phyloP scores from a whole-genome alignment of 2,888 invertebrate genomes.

The Drosophila siamana region DNA sequence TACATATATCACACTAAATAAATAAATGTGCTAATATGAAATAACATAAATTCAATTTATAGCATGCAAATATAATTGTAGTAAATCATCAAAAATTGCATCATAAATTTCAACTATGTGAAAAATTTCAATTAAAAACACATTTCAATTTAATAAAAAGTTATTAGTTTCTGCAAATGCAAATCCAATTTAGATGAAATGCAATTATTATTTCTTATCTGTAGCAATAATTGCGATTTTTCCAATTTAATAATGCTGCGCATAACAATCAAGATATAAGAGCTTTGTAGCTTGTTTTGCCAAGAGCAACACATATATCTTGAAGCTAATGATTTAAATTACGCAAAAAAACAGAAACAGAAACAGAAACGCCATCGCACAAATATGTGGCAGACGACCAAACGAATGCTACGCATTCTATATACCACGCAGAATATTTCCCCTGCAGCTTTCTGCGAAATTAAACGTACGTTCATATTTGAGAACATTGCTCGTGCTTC shows the following conservation, averaged over 20 bases:
- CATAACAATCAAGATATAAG: not conserved
- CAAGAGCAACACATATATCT: not conserved
- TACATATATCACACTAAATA: too few species aligned
- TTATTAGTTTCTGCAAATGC: too few species aligned
- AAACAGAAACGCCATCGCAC: conserved; percentile 4
- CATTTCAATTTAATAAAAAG: too few species aligned
- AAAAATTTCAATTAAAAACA: too few species aligned
- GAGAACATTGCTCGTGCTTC: conserved; percentile 21
- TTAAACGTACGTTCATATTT: conserved; percentile 49
- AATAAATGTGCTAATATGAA: too few species aligned
- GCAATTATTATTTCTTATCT: not conserved
- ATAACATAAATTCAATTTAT: too few species aligned
- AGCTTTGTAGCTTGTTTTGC: not conserved
- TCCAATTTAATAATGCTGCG: not conserved
- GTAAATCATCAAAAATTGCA: too few species aligned
- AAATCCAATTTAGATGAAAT: not conserved
- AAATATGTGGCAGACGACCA: conserved; percentile 26
- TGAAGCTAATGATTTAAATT: conserved; percentile 21
- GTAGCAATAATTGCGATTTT: not conserved
- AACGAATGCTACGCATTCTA: conserved; percentile 1
- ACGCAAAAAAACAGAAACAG: not conserved
- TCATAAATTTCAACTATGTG: too few species aligned
- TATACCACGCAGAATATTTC: conserved; percentile 24
- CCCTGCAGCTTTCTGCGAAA: conserved; percentile 51
- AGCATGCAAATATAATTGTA: too few species aligned